Base-by-base conservation (phyloP, 2,888 invertebrate species). In the Stramonita haemastoma region DNA sequence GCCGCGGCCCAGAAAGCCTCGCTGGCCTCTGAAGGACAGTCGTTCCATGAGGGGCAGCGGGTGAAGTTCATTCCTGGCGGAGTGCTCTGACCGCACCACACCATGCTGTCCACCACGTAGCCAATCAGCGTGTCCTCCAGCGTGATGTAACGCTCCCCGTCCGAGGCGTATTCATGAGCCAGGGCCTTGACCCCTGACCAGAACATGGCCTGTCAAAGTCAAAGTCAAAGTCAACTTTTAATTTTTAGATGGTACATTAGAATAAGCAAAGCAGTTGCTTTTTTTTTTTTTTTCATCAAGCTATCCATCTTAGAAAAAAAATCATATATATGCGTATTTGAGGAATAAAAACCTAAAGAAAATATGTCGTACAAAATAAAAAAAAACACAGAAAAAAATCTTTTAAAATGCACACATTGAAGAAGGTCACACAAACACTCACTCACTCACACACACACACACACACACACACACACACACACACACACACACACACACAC, bases 61-160 rank as follows among this genome's bases (percentile, higher is more conserved):
- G 87, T 36, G 84, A 73, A 90, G 90, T 93, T 92, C 34, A 91
- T 86, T 15, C 93, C 93, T 19, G 92, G 91, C 0, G 77, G 32
- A 13, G 88, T 90, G 22, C 46, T 86, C 57, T 92, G 91, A 6
- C 94, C 94, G 89, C 94, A 94, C 93, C 93, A 94, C 26, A 89
- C 89, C 2, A 94, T 87, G 22, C 92, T 91, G 86, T 93, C 92
- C 22, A 91, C 92, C 84, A 94, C 79, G 91, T 93, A 93, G 19
- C 93, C 94, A 88, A 93, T 91, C 87, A 94, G 87, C 15, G 93
- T 93, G 89, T 94, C 93, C 89, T 93, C 93, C 77, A 94, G 90
- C 0, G 93, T 93, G 57, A 93, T 90, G 91, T 91, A 93, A 26
- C 92, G 91, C 26, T 57, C 85, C 15, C 93, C 92, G 36, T 90